Evolutionary conservation across 2,888 invertebrate species (phyloP), one percentile per base, ranked within the genome.

Genomic region (Pristionchus japonicus): DNA sequence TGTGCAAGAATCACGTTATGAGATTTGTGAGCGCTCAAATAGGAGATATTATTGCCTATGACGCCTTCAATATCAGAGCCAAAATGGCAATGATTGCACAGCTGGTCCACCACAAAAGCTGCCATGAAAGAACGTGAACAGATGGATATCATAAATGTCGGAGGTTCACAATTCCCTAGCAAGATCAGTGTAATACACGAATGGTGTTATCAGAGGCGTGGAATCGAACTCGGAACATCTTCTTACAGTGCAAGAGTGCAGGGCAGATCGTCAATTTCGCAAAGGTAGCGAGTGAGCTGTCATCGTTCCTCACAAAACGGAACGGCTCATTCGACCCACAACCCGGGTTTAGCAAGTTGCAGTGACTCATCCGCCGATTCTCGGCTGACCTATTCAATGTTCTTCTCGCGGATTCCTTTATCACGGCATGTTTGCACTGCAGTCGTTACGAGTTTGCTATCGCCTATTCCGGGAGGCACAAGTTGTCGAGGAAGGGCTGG

Each of bases 371-470:
- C 27, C 15, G 27, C 67, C 67, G 31, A 43, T 43, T 43, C 43
- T 43, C 31, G n/a, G 20, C 74, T 43, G 43, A 77, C n/a, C 43
- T 47, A 43, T 77, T 77, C 77, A 77, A 77, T 77, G 77, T 77
- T 43, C 77, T 31, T n/a, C n/a, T n/a, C n/a, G 27, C 27, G 9
- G 74, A 27, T 43, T 43, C 77, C 15, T 77, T 77, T 77, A 77
- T 77, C 77, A 47, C 27, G 13, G 4, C 31, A n/a, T 77, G 77
- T 77, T 77, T 77, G 77, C 77, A 7, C 43, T 27, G 13, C 17
- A 34, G n/a, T 40, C 27, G 77, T 43, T 77, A 77, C 77, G 77
- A 34, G 15, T 47, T 11, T 13, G 40, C n/a, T 77, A 77, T 77
- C 77, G 0, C 52, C 13, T 77, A 27, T 77, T 77, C 77, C 34